These are phyloP conservation scores for Zosterops borbonicus DNA, from an alignment of 2,113 vertebrate genomes.

Conservation along the genomic window DNA sequence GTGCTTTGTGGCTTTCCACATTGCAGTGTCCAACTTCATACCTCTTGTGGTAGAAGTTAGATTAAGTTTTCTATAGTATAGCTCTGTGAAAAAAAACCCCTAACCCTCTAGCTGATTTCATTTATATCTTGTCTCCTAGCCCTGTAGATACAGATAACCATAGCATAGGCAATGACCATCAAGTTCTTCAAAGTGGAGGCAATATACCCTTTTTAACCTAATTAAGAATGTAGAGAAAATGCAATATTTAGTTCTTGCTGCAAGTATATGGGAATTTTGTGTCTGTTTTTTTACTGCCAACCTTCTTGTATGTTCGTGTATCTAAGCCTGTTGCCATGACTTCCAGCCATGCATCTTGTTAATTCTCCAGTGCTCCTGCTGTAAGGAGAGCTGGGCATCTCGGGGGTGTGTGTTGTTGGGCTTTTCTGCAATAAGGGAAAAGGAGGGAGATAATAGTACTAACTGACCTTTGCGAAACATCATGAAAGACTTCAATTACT, in stretches of 20 bases:
- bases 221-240: neutral
- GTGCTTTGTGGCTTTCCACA: neutral
- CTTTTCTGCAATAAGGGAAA: neutral
- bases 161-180: neutral
- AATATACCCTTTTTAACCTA: neutral
- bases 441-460: neutral
- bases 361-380: neutral
- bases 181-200: neutral
- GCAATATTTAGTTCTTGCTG: neutral
- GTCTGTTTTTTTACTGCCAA: neutral
- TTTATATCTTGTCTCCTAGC: neutral
- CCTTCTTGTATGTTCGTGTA: neutral
- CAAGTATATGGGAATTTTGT: neutral
- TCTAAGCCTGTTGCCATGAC: constrained; percentile 10
- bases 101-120: neutral
- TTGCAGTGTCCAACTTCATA: neutral
- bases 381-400: neutral
- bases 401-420: neutral
- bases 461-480: neutral
- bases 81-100: neutral
- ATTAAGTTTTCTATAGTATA: neutral
- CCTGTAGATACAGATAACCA: neutral
- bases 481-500: neutral
- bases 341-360: neutral
- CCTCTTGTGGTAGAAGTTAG: neutral